Percentiles rank a stretch among this genome's conserved stretches.
Conservation (phyloP, 2,113 vertebrate genomes). For the Grus americana region DNA sequence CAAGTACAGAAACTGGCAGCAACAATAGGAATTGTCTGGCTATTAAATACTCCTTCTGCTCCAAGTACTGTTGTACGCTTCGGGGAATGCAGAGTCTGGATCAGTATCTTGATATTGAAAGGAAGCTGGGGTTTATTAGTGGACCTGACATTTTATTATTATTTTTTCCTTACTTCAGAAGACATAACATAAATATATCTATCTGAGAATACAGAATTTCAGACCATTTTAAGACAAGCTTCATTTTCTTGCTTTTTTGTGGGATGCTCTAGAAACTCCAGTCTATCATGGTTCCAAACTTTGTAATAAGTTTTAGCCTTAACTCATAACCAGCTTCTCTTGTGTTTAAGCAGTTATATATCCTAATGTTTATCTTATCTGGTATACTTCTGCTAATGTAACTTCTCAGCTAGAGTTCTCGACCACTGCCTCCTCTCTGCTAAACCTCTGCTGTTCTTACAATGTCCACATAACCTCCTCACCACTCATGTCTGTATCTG, state of each 20-base stretch:
- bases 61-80: background rate
- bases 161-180: background rate
- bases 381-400: background rate
- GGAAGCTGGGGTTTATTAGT: background rate
- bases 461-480: background rate
- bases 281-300: background rate
- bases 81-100: background rate
- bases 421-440: background rate
- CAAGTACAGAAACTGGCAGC: background rate
- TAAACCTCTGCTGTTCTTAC: background rate
- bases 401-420: background rate
- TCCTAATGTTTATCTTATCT: background rate
- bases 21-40: background rate
- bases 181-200: background rate
- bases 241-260: background rate
- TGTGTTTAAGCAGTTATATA: background rate
- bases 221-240: background rate
- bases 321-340: background rate
- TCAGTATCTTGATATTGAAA: background rate
- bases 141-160: background rate
- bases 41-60: background rate
- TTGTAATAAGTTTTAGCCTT: background rate
- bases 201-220: background rate
- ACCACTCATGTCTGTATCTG: background rate
- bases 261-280: background rate